Conservation (phyloP, 2,797 vertebrate genomes). For the Myripristis murdjan region DNA sequence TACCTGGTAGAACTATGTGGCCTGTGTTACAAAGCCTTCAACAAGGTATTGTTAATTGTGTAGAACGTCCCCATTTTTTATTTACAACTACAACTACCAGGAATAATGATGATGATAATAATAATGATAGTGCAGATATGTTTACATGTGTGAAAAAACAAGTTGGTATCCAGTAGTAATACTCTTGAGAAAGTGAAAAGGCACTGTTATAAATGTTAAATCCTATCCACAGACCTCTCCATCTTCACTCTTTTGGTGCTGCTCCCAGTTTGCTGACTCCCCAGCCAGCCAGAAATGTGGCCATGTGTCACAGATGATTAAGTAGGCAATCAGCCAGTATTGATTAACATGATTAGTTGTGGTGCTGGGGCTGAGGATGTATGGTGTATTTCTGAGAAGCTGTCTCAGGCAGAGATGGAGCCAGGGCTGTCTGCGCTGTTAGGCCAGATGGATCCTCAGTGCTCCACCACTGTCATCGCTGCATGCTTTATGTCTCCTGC, state of each 20-base stretch:
- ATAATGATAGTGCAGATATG: neutral
- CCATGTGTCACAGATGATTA: constrained; percentile 79
- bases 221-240: constrained; percentile 49
- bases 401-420: constrained; percentile 73
- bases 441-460: constrained; percentile 74
- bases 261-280: constrained; percentile 61
- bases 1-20: constrained; percentile 97
- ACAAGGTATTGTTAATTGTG: constrained; percentile 88
- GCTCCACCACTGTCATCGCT: constrained; percentile 76
- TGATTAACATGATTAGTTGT: constrained; percentile 86
- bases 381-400: constrained; percentile 67
- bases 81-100: too few species aligned
- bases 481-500: constrained; percentile 82
- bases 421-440: constrained; percentile 72
- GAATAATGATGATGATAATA: too few species aligned
- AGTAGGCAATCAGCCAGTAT: constrained; percentile 84
- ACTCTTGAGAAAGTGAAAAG: constrained; percentile 49
- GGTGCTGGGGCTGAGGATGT: constrained; percentile 66
- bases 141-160: constrained; percentile 9
- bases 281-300: constrained; percentile 74
- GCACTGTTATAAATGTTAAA: constrained; percentile 57
- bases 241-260: constrained; percentile 65
- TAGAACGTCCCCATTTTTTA: neutral
- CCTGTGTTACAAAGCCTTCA: constrained; percentile 97
- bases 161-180: constrained; percentile 20